These are phyloP conservation scores for Cettia cetti DNA, from an alignment of 2,113 vertebrate genomes.

Conservation along the genomic window DNA sequence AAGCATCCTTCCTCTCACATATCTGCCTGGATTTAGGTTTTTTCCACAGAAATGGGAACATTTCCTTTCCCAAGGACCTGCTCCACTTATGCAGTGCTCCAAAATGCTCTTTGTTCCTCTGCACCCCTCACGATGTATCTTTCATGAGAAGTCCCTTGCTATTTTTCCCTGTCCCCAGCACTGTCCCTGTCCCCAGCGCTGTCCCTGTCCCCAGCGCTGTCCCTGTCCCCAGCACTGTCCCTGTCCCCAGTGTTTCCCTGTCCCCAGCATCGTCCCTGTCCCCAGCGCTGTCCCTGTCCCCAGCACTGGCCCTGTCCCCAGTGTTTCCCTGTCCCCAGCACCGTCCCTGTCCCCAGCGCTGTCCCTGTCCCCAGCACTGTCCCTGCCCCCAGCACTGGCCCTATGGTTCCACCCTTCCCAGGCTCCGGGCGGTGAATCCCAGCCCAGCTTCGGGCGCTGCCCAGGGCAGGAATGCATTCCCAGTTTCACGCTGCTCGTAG, in stretches of 20 bases:
- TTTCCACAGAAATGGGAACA: not conserved
- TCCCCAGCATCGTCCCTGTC: too few relatives aligned
- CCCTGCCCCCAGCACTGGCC: not conserved
- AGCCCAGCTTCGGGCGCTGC: not conserved
- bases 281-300: too few relatives aligned
- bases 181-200: fast-evolving
- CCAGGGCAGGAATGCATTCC: not conserved
- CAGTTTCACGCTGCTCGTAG: not conserved
- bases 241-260: too few relatives aligned
- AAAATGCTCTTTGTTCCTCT: fast-evolving
- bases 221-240: too few relatives aligned
- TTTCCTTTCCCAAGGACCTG: not conserved
- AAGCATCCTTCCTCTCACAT: not conserved
- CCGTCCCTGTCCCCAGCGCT: too few relatives aligned
- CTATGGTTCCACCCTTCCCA: not conserved
- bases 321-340: too few relatives aligned
- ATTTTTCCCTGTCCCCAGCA: not conserved
- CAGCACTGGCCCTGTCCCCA: too few relatives aligned
- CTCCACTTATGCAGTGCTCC: not conserved
- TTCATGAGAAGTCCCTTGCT: not conserved
- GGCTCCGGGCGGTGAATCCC: not conserved
- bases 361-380: too few relatives aligned
- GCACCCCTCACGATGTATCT: fast-evolving
- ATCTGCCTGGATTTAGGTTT: not conserved
- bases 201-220: fast-evolving